Evolutionary conservation across 1,140 invertebrate species (phyloP).

Genomic region (Pogonomyrmex barbatus): DNA sequence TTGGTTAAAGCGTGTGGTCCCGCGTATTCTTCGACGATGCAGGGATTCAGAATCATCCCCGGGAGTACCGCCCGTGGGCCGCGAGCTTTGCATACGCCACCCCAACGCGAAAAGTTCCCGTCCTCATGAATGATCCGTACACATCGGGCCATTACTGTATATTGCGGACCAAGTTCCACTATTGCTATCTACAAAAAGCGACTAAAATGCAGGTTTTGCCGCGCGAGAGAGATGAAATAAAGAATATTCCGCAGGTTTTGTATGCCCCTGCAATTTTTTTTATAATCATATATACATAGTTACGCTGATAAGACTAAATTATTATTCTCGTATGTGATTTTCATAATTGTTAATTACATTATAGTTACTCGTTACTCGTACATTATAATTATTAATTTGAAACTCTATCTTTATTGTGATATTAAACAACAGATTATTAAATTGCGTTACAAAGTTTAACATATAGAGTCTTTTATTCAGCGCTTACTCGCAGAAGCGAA

Average conservation of each 20-base stretch:
- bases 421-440: background rate
- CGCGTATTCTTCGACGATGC: conserved; percentile 56
- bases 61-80: conserved; percentile 23
- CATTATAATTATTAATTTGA: background rate
- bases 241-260: background rate
- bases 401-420: background rate
- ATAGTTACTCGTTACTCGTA: background rate
- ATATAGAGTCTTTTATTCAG: background rate
- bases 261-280: background rate
- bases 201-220: conserved; percentile 4
- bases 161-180: background rate
- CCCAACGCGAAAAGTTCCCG: conserved; percentile 41
- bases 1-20: conserved; percentile 64
- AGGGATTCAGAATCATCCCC: conserved; percentile 51
- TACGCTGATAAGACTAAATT: background rate
- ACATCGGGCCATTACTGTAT: conserved; percentile 6
- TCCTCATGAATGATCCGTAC: conserved; percentile 55
- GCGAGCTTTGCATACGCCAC: conserved; percentile 47
- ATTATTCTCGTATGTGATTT: background rate
- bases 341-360: background rate
- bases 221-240: background rate
- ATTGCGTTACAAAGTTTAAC: background rate
- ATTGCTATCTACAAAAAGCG: conserved; percentile 26
- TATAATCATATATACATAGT: background rate
- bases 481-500: background rate